These are phyloP conservation scores for Plectrocnemia conspersa DNA, from an alignment of 1,140 invertebrate genomes.

Conservation along the genomic window DNA sequence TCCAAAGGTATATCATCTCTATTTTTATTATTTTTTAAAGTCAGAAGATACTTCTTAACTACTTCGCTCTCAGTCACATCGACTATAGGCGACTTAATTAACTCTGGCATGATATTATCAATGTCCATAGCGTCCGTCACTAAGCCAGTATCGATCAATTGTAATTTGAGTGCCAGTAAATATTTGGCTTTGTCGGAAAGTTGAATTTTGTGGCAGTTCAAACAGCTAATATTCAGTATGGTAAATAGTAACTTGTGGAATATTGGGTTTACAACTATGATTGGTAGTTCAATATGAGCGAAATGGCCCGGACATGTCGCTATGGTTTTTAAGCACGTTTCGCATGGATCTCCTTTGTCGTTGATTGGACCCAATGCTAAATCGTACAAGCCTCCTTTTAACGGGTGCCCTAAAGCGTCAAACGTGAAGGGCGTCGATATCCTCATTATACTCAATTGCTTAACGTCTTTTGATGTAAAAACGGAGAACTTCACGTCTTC, in stretches of 20 bases:
- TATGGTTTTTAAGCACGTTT: slow-evolving; percentile 71
- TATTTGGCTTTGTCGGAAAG: slow-evolving; percentile 63
- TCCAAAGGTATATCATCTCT: slow-evolving; percentile 41
- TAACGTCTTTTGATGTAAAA: slow-evolving; percentile 79
- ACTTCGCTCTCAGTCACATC: slow-evolving; percentile 36
- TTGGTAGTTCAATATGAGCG: slow-evolving; percentile 89
- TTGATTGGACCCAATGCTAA: slow-evolving; percentile 62
- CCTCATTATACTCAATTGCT: slow-evolving; percentile 79
- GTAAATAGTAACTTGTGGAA: slow-evolving; percentile 72
- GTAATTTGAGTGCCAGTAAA: slow-evolving; percentile 68
- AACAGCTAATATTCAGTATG: slow-evolving; percentile 65
- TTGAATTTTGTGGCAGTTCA: slow-evolving; percentile 67
- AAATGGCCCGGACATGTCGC: slow-evolving; percentile 86
- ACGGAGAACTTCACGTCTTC: slow-evolving; percentile 62
- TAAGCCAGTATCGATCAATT: slow-evolving; percentile 70
- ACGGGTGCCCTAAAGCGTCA: slow-evolving; percentile 78
- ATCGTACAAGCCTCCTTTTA: slow-evolving; percentile 83
- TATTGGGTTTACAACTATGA: slow-evolving; percentile 89
- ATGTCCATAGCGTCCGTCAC: slow-evolving; percentile 66
- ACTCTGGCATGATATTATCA: slow-evolving; percentile 52
- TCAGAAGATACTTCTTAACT: slow-evolving; percentile 45
- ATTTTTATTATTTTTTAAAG: slow-evolving; percentile 45
- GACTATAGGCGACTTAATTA: slow-evolving; percentile 35
- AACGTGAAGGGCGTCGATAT: slow-evolving; percentile 80
- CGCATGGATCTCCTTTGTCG: slow-evolving; percentile 66